Percentiles rank a stretch among this genome's conserved stretches.
Conservation (phyloP, 2,888 invertebrate species). For the Caenorhabditis sulstoni region DNA sequence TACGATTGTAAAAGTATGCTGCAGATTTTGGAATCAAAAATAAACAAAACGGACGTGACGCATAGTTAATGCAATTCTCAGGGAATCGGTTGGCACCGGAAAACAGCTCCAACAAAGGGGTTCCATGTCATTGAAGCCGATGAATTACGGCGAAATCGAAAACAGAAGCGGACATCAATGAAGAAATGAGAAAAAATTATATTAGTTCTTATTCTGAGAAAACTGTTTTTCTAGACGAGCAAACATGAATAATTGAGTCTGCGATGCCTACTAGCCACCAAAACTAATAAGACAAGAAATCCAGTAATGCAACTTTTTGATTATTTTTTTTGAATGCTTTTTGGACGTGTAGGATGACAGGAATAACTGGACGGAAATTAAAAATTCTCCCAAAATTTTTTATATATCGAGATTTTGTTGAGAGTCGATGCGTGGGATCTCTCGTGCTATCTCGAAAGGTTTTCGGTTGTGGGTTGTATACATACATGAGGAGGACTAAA, state of each 20-base stretch:
- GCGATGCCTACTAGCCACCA: background rate
- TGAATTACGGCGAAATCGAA: slow-evolving; percentile 14
- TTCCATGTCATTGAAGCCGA: slow-evolving; percentile 5
- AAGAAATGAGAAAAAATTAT: background rate
- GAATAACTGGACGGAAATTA: too few relatives aligned
- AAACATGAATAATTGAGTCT: background rate
- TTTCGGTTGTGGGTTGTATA: background rate
- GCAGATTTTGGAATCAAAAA: background rate
- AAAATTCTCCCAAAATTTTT: too few relatives aligned
- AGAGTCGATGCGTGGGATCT: too few relatives aligned
- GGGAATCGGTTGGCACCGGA: slow-evolving; percentile 11
- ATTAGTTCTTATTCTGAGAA: background rate
- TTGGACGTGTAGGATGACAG: too few relatives aligned
- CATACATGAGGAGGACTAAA: slow-evolving; percentile 5
- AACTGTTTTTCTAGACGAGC: background rate
- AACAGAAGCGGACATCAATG: background rate
- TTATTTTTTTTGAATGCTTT: background rate
- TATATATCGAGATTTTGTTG: too few relatives aligned
- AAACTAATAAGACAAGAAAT: too few relatives aligned
- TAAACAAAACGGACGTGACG: slow-evolving; percentile 2
- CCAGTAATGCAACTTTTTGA: too few relatives aligned
- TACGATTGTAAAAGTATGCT: slow-evolving; percentile 8
- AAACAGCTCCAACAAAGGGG: slow-evolving; percentile 7
- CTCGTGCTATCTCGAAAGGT: too few relatives aligned
- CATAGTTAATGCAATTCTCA: slow-evolving; percentile 12